Conservation (phyloP, 64 coral and sea anemone species). For the Cladopsammia gracilis region DNA sequence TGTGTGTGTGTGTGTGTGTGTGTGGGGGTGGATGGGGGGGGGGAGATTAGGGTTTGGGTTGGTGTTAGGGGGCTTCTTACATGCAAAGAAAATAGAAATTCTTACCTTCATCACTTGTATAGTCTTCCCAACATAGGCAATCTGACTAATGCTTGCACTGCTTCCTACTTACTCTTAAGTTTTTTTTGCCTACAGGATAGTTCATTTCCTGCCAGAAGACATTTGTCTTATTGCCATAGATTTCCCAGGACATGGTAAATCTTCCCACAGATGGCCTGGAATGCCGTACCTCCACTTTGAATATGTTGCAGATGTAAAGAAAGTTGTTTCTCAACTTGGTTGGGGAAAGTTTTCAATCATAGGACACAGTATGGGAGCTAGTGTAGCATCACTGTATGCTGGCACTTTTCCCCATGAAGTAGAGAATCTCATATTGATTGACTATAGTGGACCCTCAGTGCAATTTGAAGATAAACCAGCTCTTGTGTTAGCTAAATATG, state of each 20-base stretch:
- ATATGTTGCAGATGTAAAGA: constrained; percentile 86
- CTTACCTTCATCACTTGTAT: no score
- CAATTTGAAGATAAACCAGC: background rate
- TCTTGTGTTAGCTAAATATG: constrained; percentile 1
- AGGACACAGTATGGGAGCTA: constrained; percentile 79
- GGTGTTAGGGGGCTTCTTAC: no score
- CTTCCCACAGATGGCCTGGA: constrained; percentile 79
- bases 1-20: no score
- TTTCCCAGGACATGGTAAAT: constrained; percentile 88
- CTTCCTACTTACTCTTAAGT: no score
- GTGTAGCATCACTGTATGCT: constrained; percentile 62
- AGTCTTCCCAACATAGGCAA: no score
- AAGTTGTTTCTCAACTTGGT: constrained; percentile 73
- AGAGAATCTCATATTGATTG: constrained; percentile 71
- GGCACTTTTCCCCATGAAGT: constrained; percentile 85
- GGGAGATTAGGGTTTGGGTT: no score
- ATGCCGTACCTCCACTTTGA: constrained; percentile 68
- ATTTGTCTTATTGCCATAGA: constrained; percentile 84
- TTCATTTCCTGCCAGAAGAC: constrained; percentile 72
- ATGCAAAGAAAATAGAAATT: no score
- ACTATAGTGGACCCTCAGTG: constrained; percentile 19
- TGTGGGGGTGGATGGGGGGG: no score
- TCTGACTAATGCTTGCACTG: no score
- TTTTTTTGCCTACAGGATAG: background rate
- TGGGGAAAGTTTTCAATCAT: constrained; percentile 86